phyloP scores from a whole-genome alignment of 2,113 vertebrate species.

The Macquaria ambigua region DNA sequence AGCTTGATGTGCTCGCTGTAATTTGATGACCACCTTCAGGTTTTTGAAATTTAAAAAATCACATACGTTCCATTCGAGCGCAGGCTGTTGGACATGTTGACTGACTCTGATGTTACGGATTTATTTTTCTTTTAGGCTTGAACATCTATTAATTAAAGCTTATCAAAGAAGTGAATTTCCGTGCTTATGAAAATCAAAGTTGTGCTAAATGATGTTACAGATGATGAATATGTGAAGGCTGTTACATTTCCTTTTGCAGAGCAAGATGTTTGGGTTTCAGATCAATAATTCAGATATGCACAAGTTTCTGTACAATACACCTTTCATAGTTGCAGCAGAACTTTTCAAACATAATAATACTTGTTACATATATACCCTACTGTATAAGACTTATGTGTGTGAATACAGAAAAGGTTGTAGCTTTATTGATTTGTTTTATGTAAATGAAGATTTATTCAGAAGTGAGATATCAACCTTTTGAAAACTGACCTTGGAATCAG shows the following conservation, averaged over 20 bases:
- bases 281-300: neutral
- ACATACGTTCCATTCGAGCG: neutral
- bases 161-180: constrained; percentile 53
- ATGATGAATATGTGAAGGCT: constrained; percentile 25
- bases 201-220: constrained; percentile 30
- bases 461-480: neutral
- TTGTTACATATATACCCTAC: too few species aligned
- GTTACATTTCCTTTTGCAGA: constrained; percentile 19
- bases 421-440: neutral
- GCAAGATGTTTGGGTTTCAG: constrained; percentile 19
- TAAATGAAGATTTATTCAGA: neutral
- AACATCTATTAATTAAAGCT: constrained; percentile 54
- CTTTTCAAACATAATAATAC: constrained; percentile 11
- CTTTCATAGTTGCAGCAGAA: constrained; percentile 2
- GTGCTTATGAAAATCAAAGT: constrained; percentile 35
- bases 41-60: constrained; percentile 32
- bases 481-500: neutral
- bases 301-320: neutral
- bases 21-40: constrained; percentile 50
- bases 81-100: constrained; percentile 44
- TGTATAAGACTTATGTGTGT: neutral
- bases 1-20: constrained; percentile 41
- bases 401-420: neutral
- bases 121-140: constrained; percentile 34
- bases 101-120: constrained; percentile 45